Conservation (phyloP, 2,888 invertebrate species). For the Quadriops clusia region DNA sequence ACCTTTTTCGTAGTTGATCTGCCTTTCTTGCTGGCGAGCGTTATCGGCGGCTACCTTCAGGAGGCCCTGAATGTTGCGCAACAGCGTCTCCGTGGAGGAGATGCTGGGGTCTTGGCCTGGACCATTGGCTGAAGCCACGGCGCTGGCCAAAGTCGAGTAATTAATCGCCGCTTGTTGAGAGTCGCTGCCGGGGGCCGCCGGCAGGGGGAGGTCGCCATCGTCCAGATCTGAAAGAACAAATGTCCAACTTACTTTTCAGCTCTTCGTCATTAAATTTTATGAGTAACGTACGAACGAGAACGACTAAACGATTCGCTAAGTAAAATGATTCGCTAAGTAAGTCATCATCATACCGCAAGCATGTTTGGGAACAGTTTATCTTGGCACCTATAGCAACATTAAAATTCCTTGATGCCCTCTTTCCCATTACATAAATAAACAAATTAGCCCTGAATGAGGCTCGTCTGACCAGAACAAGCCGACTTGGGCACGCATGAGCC, state of each 20-base stretch:
- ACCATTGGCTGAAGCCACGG: conserved; percentile 45
- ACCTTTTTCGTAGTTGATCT: conserved; percentile 96
- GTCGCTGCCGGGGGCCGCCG: conserved; percentile 41
- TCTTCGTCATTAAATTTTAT: not conserved
- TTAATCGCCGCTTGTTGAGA: conserved; percentile 64
- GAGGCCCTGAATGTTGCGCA: conserved; percentile 90
- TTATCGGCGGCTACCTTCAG: conserved; percentile 96
- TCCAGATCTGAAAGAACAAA: conserved; percentile 52
- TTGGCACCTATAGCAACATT: conserved; percentile 22
- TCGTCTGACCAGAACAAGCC: conserved; percentile 21
- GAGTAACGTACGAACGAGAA: not conserved
- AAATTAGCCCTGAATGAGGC: conserved; percentile 32
- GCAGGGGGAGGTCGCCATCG: conserved; percentile 57
- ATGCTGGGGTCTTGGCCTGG: conserved; percentile 46
- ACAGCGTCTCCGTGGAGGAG: conserved; percentile 85
- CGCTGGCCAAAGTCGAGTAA: conserved; percentile 64
- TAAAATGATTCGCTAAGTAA: conserved; percentile 10
- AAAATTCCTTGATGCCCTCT: conserved; percentile 26
- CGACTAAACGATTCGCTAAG: not conserved
- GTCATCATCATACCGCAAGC: conserved; percentile 11
- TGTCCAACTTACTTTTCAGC: conserved; percentile 10
- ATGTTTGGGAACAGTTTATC: conserved; percentile 16
- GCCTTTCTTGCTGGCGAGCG: conserved; percentile 89
- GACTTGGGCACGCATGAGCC: conserved; percentile 23
- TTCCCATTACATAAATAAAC: conserved; percentile 30